Evolutionary conservation across 2,888 invertebrate genomes (phyloP), one percentile per base, ranked within the genome.

Genomic region (Allophyes oxyacanthae): DNA sequence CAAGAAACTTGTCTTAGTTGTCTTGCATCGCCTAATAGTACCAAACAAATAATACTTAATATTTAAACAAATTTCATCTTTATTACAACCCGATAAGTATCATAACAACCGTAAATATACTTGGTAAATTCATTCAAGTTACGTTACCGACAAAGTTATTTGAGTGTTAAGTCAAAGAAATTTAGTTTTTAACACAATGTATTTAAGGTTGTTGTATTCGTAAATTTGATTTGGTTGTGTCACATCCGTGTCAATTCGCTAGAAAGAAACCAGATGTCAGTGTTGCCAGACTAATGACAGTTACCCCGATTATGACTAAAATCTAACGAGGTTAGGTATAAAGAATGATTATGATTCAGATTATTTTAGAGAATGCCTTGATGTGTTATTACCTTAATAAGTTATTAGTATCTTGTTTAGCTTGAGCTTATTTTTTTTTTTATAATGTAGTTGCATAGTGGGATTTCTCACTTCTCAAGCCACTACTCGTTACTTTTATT

Each of bases 161-260:
- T 9, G 1, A 36, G 0, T 7, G 0, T 6, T 0, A 3, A 14
- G 0, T 30, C 26, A 28, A 13, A 13, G 0, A 0, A 58, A 13
- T 41, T 10, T 65, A 3, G 10, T 0, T 26, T 42, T 44, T 42
- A 52, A 0, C 0, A 0, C 0, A 0, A 1, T 0, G 0, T 0
- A 0, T 4, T 42, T 71, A 5, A 44, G 40, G 6, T 15, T 25
- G 5, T 33, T 28, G 0, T 15, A 1, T 4, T 3, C 2, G 41
- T 11, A 38, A 8, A 0, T 6, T 6, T 20, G 20, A 37, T 0
- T 26, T 66, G 46, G 51, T 42, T 43, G 26, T 41, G 37, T 34
- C 30, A 67, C 61, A 67, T 67, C 72, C 67, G 72, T 54, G 1
- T 72, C 46, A 59, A 48, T 59, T 51, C 37, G 53, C 40, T 32